phyloP scores from a whole-genome alignment of 2,113 vertebrate genomes.

The Neotragus pygmaeus region DNA sequence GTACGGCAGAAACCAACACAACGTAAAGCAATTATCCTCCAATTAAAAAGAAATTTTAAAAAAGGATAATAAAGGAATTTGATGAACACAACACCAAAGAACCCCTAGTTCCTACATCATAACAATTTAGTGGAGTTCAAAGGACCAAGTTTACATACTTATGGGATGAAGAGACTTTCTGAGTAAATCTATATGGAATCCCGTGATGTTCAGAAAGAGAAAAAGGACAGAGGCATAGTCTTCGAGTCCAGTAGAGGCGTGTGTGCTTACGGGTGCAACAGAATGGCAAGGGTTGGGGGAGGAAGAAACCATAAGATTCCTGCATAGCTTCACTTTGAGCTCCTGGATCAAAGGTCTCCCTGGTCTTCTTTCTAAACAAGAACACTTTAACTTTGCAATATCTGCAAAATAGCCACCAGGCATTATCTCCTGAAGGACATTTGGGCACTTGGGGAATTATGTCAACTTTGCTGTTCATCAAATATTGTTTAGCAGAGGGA shows the following conservation, averaged over 20 bases:
- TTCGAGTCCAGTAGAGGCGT: fast-evolving
- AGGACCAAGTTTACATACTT: not conserved
- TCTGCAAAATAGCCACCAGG: not conserved
- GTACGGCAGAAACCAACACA: not conserved
- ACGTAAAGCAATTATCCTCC: not conserved
- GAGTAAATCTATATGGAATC: not conserved
- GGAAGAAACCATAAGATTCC: not conserved
- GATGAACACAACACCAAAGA: not conserved
- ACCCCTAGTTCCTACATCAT: not conserved
- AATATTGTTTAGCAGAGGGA: not conserved
- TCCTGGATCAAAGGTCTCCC: not conserved
- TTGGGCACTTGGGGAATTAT: not conserved
- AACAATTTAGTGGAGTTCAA: not conserved
- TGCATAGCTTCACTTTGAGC: not conserved
- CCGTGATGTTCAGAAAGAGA: not conserved
- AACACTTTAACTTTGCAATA: not conserved
- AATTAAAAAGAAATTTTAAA: not conserved
- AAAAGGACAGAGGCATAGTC: not conserved
- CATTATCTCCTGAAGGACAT: not conserved
- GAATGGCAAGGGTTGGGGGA: not conserved
- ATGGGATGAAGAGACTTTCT: not conserved
- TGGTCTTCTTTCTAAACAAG: not conserved
- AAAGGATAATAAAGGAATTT: not conserved
- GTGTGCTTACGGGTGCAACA: not conserved
- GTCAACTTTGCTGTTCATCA: not conserved